Evolutionary conservation across 2,113 vertebrate species (phyloP), one percentile per base, ranked within the genome.

Genomic region (Anoplopoma fimbria): DNA sequence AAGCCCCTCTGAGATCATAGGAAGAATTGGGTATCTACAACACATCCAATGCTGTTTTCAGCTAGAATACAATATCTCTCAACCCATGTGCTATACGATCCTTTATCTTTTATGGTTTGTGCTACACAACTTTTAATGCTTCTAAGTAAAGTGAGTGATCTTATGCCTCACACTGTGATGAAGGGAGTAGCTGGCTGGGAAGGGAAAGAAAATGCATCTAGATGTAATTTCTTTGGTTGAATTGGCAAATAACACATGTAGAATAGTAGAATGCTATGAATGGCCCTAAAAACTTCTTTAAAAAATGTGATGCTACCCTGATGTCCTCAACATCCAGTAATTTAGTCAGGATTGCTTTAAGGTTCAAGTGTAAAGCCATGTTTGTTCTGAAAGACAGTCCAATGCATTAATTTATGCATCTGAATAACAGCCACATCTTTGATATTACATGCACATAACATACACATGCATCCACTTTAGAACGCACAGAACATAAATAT

Each of bases 1-100:
- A 64, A 79, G 15, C 64, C 12, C 58, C 40, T 21, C n/a, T 62
- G 34, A 77, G 58, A 31, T 81, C 65, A 78, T 55, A 8, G 29
- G 15, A 19, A 63, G 29, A 23, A 53, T 8, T 67, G 27, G 19
- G n/a, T 63, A 67, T 51, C 21, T 53, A 25, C 4, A 36, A 33
- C 47, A 61, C 23, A 38, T 63, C 33, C 23, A 14, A 55, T 33
- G 38, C 42, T 36, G 33, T 34, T 79, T 38, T 64, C 15, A 40
- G 17, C 62, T 10, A 38, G 9, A 53, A 80, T 58, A 55, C 19
- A 73, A 64, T 40, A 74, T 69, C 17, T 58, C 25, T 4, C 4
- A 49, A 25, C 14, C 4, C 8, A 17, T 27, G n/a, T 49, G 57
- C 25, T 51, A 23, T 62, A 57, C 71, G 69, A 63, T 33, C 9